These are phyloP conservation scores for Julus scandinavius DNA, from an alignment of 2,888 invertebrate species.

Conservation along the genomic window DNA sequence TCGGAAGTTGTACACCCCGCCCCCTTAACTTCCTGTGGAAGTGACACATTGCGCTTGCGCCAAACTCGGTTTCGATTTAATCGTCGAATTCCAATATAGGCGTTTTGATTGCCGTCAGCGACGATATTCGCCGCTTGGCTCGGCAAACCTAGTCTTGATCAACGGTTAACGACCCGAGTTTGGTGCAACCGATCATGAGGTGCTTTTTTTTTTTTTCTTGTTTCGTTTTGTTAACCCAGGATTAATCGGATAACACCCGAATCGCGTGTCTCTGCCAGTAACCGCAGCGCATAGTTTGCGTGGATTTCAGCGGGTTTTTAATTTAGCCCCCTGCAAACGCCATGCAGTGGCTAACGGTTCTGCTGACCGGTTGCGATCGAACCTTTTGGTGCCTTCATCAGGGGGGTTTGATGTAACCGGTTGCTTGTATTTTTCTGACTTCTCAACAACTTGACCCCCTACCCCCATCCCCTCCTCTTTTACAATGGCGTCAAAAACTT, in stretches of 20 bases:
- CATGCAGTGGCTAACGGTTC: not conserved
- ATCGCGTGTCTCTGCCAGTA: constrained; percentile 23
- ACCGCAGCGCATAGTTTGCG: constrained; percentile 38
- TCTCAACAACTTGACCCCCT: not conserved
- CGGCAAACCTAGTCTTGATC: not conserved
- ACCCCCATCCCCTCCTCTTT: not conserved
- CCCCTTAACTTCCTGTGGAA: not conserved
- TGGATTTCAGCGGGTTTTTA: constrained; percentile 16
- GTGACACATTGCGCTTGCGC: not conserved
- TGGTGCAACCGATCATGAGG: not conserved
- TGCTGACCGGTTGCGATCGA: not conserved
- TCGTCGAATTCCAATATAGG: not conserved
- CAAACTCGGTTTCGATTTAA: not conserved
- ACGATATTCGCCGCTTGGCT: not conserved
- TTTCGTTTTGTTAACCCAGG: not conserved
- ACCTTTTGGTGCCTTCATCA: not conserved
- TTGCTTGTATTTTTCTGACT: not conserved
- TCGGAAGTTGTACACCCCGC: not conserved
- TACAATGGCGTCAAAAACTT: constrained; percentile 7
- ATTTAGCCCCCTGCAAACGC: not conserved
- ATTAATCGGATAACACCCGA: not conserved
- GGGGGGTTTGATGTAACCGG: not conserved
- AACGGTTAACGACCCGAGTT: not conserved
- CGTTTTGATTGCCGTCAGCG: not conserved
- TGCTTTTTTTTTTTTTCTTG: not conserved